Conservation (phyloP, 2,113 vertebrate species). For the Patagioenas fasciata region DNA sequence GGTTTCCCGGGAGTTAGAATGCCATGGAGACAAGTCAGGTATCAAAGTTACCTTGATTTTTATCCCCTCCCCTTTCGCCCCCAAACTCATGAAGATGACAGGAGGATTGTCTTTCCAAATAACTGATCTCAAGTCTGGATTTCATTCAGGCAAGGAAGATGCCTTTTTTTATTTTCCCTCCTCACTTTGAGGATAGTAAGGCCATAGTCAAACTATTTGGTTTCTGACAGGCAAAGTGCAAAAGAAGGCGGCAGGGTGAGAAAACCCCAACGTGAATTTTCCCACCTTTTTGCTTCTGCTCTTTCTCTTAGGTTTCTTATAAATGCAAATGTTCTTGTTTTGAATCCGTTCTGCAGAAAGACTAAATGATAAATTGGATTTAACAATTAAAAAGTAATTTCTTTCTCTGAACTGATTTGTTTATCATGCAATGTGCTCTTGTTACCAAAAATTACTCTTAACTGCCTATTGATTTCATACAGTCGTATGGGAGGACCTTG, state of each 20-base stretch:
- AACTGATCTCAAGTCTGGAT: background rate
- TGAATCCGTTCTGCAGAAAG: background rate
- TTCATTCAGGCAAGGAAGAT: background rate
- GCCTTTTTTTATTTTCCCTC: background rate
- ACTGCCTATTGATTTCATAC: slow-evolving; percentile 20
- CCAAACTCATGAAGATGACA: background rate
- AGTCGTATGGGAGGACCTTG: background rate
- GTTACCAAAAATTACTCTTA: slow-evolving; percentile 28
- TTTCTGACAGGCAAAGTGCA: background rate
- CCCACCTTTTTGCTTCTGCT: background rate
- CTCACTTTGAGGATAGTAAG: background rate
- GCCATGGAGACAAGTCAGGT: background rate
- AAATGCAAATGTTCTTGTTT: background rate
- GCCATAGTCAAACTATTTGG: background rate
- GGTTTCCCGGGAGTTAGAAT: background rate
- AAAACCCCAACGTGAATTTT: background rate
- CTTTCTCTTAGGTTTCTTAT: background rate
- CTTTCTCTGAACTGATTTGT: background rate
- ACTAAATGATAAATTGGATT: background rate
- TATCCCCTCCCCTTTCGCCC: background rate
- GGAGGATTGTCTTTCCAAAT: background rate
- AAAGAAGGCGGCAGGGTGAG: background rate
- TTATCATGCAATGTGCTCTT: background rate
- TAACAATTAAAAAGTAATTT: background rate
- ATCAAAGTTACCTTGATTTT: slow-evolving; percentile 51